Percentiles rank a stretch among this genome's conserved stretches.
Evolutionary conservation across 2,113 vertebrate species (phyloP).

Genomic region (Gorilla gorilla): DNA sequence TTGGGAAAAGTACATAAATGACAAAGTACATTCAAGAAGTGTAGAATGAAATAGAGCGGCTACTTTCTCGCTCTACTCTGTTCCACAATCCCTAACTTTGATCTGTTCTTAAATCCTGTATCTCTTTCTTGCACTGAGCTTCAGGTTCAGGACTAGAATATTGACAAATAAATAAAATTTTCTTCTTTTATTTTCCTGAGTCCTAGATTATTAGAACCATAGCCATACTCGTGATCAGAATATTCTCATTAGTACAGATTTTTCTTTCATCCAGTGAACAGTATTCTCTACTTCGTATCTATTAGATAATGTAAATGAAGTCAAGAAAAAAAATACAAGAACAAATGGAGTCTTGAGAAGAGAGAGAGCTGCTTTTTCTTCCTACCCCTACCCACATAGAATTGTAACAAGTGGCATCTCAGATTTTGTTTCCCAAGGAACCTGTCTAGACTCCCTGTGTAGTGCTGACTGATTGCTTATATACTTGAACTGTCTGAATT

Average conservation of each 20-base stretch:
- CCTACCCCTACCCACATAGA: neutral
- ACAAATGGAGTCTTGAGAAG: neutral
- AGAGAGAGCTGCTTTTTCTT: neutral
- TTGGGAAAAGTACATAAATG: neutral
- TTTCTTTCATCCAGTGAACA: neutral
- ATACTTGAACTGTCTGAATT: neutral
- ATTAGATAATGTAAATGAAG: neutral
- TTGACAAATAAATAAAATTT: neutral
- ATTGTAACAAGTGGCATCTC: neutral
- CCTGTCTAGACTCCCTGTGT: neutral
- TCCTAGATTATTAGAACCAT: neutral
- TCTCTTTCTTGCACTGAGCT: neutral
- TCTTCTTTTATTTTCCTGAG: neutral
- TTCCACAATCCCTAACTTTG: neutral
- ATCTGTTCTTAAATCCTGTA: neutral
- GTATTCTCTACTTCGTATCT: neutral
- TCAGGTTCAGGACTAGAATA: neutral
- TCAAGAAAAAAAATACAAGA: neutral
- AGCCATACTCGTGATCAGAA: neutral
- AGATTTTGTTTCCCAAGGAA: neutral
- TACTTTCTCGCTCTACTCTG: neutral
- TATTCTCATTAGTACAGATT: neutral
- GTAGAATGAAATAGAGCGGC: neutral
- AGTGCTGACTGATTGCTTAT: neutral
- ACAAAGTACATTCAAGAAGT: neutral